Base-by-base conservation (phyloP, 1,140 invertebrate species). In the Megalopta genalis region DNA sequence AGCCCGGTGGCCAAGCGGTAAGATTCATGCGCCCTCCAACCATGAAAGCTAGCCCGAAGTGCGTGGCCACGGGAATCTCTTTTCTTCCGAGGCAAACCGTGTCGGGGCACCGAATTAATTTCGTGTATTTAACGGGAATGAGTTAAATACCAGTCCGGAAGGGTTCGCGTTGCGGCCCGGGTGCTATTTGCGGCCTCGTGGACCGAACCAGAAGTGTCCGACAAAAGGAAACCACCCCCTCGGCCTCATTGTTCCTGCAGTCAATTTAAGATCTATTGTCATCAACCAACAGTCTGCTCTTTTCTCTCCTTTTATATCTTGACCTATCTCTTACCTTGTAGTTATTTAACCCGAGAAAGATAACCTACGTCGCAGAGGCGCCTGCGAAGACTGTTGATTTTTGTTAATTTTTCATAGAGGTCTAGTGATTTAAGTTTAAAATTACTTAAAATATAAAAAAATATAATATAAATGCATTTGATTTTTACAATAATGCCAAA, bases 21-120 rank as follows among this genome's bases (percentile, higher is more conserved):
- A 87, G 82, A 89, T 87, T 90, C 90, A 89, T 90, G 90, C 87
- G 86, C 82, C 78, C 75, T 70, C 60, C 73, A 42, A 39, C 65
- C 57, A 80, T 52, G 63, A 82, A 81, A 81, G 81, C 77, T 76
- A 73, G 82, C 78, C 66, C 76, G 69, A 9, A 46, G 46, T 37
- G 23, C 70, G 70, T 60, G 59, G 42, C 25, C 68, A 74, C 80
- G 83, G 78, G 81, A 21, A 72, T 37, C 77, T 73, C 89, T 88
- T 91, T 91, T 91, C 87, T 91, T 90, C 75, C 89, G 82, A 86
- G 83, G 82, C 87, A 87, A 88, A 83, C 78, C 87, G 86, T 90
- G 83, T 90, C 87, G 88, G 87, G 83, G 88, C 87, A 85, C 82
- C 78, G 85, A 87, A 90, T 91, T 90, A 91, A 91, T 91, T 91